Conservation (phyloP, 2,113 vertebrate genomes). For the Thermophis baileyi region DNA sequence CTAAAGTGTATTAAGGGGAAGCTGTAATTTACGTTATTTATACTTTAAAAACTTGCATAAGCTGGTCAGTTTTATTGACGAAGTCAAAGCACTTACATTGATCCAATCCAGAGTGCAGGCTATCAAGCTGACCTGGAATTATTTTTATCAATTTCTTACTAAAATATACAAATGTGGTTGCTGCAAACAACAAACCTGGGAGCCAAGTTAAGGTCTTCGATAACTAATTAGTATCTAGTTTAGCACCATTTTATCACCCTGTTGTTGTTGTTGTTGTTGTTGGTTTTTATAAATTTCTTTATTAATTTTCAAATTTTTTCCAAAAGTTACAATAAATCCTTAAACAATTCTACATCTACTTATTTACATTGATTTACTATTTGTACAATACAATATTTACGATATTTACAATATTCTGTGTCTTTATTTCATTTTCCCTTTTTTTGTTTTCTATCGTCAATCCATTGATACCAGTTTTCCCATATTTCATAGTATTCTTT, state of each 20-base stretch:
- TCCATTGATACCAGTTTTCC: too few species aligned
- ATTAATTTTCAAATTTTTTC: too few species aligned
- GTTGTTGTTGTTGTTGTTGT: too few species aligned
- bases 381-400: too few species aligned
- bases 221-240: not conserved
- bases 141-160: not conserved
- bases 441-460: too few species aligned
- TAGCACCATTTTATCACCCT: not conserved
- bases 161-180: not conserved
- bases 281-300: too few species aligned
- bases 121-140: not conserved
- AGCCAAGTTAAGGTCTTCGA: not conserved
- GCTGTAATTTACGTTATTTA: not conserved
- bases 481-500: too few species aligned
- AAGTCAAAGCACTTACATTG: not conserved
- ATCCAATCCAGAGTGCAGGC: not conserved
- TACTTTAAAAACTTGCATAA: not conserved
- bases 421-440: too few species aligned
- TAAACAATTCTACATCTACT: too few species aligned
- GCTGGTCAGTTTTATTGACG: not conserved
- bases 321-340: too few species aligned
- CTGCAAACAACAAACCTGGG: not conserved
- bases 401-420: too few species aligned
- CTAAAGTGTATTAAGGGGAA: not conserved
- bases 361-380: too few species aligned